Conservation (phyloP, 1,140 invertebrate species). For the Lerema accius region DNA sequence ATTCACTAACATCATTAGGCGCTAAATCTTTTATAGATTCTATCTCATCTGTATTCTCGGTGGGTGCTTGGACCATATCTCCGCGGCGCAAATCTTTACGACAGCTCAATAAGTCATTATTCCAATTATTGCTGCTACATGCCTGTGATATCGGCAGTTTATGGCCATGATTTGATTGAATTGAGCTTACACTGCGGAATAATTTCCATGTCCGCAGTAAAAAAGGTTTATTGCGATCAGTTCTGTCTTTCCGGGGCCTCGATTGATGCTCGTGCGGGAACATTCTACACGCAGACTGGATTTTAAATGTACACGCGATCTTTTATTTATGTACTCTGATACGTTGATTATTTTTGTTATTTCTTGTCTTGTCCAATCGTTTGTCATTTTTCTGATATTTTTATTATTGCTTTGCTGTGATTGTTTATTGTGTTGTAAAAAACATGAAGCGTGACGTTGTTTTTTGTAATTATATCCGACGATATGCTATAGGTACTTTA, state of each 20-base stretch:
- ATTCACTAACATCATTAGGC: slow-evolving; percentile 32
- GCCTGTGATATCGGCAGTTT: slow-evolving; percentile 27
- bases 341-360: not conserved
- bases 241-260: slow-evolving; percentile 29
- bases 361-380: not conserved
- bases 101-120: slow-evolving; percentile 32
- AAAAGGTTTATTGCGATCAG: slow-evolving; percentile 41
- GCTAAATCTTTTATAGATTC: slow-evolving; percentile 35
- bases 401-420: too few species aligned
- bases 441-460: too few species aligned
- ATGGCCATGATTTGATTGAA: slow-evolving; percentile 41
- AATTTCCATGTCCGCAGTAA: slow-evolving; percentile 38
- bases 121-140: slow-evolving; percentile 33
- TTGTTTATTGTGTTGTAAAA: too few species aligned
- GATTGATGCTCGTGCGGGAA: slow-evolving; percentile 24
- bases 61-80: slow-evolving; percentile 24
- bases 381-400: not conserved
- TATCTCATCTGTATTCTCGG: slow-evolving; percentile 33
- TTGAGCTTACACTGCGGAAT: slow-evolving; percentile 42
- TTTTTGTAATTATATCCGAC: too few species aligned
- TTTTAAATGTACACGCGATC: slow-evolving; percentile 18
- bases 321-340: slow-evolving; percentile 18
- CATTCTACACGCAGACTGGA: slow-evolving; percentile 17
- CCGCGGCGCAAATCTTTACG: slow-evolving; percentile 29
- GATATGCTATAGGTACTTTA: too few species aligned